Base-by-base conservation (phyloP, 2,888 invertebrate genomes). In the Melitaea athalia region DNA sequence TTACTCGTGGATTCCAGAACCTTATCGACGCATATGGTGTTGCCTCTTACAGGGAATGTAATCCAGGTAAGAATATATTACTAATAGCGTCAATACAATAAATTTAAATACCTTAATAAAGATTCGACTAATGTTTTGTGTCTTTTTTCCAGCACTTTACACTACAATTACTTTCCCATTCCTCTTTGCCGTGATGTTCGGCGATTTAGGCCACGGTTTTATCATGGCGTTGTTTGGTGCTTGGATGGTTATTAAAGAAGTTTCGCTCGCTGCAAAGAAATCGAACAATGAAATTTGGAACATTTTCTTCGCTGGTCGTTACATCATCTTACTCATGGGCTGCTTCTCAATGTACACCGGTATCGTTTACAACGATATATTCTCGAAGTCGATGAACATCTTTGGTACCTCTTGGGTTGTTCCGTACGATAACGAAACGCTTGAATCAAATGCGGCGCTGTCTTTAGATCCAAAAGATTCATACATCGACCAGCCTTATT, bases 261-360 rank as follows among this genome's bases (percentile, higher is more conserved):
- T 96, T 71, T 94, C 95, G 64, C 91, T 98, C 64, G 84, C 92
- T n/a, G 93, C 94, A 6, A 94, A 95, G 81, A 96, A 96, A 77
- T 93, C 95, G 12, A 94, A 88, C 79, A 96, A 94, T 83, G 97
- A 98, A 95, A 99, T 99, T 78, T 99, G 98, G 97, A 98, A 97
- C 87, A 99, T 98, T 63, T 99, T 99, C 94, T 99, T 99, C 88
- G 98, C 97, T 71, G 99, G 99, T 64, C 97, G 99, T 57, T 99
- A 99, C 91, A 98, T 99, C 71, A 97, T 99, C 62, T 94, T 99
- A 52, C 94, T 99, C 77, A 99, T 99, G 99, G 99, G 99, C 7
- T 87, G 96, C 15, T 99, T 99, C 91, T 99, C 99, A 0, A 97
- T 99, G 94, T 99, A 99, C 92, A 99, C 99, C 33, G 99, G 99